Evolutionary conservation across 2,888 invertebrate species (phyloP).

Genomic region (Sinohyriopsis cumingii): DNA sequence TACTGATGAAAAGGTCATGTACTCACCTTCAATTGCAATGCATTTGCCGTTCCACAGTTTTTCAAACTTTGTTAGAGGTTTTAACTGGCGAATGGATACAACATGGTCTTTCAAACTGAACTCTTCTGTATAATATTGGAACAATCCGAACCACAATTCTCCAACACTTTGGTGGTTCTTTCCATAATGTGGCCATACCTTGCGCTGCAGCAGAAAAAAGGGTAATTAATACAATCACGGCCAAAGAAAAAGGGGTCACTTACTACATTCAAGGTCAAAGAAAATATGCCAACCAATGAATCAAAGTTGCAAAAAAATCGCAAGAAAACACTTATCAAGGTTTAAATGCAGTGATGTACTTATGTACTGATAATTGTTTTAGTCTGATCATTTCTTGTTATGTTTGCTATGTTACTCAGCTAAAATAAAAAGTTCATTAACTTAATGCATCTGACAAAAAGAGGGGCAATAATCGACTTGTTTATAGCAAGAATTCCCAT

Average conservation of each 20-base stretch:
- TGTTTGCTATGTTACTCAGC: too few species aligned
- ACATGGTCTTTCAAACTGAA: conserved; percentile 75
- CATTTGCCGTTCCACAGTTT: conserved; percentile 76
- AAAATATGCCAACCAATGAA: neutral
- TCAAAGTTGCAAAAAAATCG: neutral
- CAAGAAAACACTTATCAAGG: neutral
- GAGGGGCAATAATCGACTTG: too few species aligned
- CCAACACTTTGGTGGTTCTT: conserved; percentile 73
- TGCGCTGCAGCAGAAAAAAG: conserved; percentile 47
- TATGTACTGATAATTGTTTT: too few species aligned
- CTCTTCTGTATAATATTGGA: conserved; percentile 75
- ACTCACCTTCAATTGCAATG: conserved; percentile 76
- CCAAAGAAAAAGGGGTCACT: neutral
- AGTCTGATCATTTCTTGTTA: too few species aligned
- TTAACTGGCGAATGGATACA: conserved; percentile 73
- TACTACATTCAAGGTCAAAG: too few species aligned
- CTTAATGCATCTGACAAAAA: too few species aligned
- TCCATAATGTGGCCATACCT: conserved; percentile 72
- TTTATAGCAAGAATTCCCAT: too few species aligned
- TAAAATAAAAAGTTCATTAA: too few species aligned
- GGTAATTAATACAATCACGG: neutral
- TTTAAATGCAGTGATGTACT: neutral
- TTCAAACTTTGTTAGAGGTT: conserved; percentile 74
- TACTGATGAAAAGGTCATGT: too few species aligned
- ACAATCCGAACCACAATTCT: conserved; percentile 75